phyloP scores from a whole-genome alignment of 2,888 invertebrate species.

The Antitype chi region DNA sequence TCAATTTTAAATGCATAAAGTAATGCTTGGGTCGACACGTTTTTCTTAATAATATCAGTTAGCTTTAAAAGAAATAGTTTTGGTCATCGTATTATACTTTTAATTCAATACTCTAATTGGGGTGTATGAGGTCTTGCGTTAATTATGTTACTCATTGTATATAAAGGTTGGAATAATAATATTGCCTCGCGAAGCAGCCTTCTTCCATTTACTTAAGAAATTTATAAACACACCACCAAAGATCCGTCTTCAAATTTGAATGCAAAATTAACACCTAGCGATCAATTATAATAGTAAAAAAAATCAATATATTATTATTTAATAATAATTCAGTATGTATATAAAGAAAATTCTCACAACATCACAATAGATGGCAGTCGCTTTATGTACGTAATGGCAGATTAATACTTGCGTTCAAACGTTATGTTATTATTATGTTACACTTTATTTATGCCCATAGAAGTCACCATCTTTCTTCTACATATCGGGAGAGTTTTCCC shows the following conservation, averaged over 20 bases:
- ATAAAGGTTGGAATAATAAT: neutral
- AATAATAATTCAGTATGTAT: slow-evolving; percentile 60
- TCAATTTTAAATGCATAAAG: too few species aligned
- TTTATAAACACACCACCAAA: slow-evolving; percentile 20
- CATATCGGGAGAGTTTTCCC: neutral
- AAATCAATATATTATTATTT: slow-evolving; percentile 65
- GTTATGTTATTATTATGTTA: slow-evolving; percentile 17
- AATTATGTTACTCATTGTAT: too few species aligned
- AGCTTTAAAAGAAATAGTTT: too few species aligned
- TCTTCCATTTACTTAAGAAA: slow-evolving; percentile 12
- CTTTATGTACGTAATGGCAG: slow-evolving; percentile 60
- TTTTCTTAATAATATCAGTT: too few species aligned
- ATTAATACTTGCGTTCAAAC: slow-evolving; percentile 54
- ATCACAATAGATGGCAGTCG: slow-evolving; percentile 68
- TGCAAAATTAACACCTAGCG: slow-evolving; percentile 70
- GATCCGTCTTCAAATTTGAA: slow-evolving; percentile 14
- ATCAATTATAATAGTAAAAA: slow-evolving; percentile 68
- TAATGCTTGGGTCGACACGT: too few species aligned
- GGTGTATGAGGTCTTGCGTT: too few species aligned
- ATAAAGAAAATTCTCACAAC: slow-evolving; percentile 51
- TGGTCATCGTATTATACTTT: too few species aligned
- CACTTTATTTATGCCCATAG: neutral
- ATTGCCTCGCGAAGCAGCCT: slow-evolving; percentile 10
- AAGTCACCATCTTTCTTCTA: neutral
- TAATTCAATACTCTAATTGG: too few species aligned